Evolutionary conservation across 2,113 vertebrate genomes (phyloP).

Genomic region (Crotalus horridus): DNA sequence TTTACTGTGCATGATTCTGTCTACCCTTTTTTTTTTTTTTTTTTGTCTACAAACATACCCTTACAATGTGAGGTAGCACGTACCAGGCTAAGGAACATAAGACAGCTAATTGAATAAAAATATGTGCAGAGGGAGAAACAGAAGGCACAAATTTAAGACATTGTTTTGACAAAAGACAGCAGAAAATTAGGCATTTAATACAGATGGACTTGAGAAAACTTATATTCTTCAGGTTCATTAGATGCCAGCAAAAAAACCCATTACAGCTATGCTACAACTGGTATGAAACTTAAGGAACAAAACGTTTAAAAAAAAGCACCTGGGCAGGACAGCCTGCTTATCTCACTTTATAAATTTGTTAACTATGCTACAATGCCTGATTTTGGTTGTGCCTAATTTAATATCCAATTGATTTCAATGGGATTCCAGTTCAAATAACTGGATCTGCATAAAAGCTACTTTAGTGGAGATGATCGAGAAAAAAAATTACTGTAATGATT

Average conservation of each 20-base stretch:
- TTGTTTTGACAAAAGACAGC: neutral
- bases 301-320: neutral
- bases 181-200: neutral
- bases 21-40: neutral
- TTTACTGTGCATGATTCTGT: neutral
- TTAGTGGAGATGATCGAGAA: neutral
- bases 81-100: neutral
- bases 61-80: slow-evolving; percentile 24
- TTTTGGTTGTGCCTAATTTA: neutral
- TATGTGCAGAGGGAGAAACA: neutral
- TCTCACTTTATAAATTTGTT: neutral
- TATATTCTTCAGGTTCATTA: neutral
- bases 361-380: neutral
- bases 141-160: neutral
- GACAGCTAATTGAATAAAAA: neutral
- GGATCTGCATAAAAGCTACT: neutral
- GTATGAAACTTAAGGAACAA: neutral
- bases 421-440: neutral
- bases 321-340: neutral
- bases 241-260: neutral
- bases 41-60: neutral
- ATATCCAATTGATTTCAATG: neutral
- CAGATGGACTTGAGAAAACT: neutral
- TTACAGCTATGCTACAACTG: neutral
- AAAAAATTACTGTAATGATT: neutral